Conservation (phyloP, 2,797 vertebrate species). For the Sylvilagus floridanus region DNA sequence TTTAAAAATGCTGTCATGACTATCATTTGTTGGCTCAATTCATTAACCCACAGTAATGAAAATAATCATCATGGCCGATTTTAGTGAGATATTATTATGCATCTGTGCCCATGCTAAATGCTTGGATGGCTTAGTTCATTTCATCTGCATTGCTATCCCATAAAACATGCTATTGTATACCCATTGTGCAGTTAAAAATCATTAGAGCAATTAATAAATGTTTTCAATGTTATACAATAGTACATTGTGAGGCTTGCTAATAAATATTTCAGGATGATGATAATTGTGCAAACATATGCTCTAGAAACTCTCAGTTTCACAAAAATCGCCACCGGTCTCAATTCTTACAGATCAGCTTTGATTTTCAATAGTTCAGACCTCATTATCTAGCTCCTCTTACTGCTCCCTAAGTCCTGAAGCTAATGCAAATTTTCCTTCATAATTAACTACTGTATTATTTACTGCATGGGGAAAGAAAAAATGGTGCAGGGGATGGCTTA, state of each 20-base stretch:
- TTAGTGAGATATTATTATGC: neutral
- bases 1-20: neutral
- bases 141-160: neutral
- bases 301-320: neutral
- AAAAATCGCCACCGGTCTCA: neutral
- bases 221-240: neutral
- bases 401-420: neutral
- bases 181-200: neutral
- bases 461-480: neutral
- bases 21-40: neutral
- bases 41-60: neutral
- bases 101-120: neutral
- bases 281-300: neutral
- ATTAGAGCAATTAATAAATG: neutral
- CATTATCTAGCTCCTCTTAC: neutral
- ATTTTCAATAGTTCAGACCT: neutral
- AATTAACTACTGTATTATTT: neutral
- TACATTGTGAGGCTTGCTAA: neutral
- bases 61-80: neutral
- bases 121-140: neutral
- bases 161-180: neutral
- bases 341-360: neutral
- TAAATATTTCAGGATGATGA: neutral
- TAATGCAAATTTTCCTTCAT: neutral
- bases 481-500: neutral